Conservation (phyloP, 2,113 vertebrate species). For the Colistium nudipinnis region DNA sequence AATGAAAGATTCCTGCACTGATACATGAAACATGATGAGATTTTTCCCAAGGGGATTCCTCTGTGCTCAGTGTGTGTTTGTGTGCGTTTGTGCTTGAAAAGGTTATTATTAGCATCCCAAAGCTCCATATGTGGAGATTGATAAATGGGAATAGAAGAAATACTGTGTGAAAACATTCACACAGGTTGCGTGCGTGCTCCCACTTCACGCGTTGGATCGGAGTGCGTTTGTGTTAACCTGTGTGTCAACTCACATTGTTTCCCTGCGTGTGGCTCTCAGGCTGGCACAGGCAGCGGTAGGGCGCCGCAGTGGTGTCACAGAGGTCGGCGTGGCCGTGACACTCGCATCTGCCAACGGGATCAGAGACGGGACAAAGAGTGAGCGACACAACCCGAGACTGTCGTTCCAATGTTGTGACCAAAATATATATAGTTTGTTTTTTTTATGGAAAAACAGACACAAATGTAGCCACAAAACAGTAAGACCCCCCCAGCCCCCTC, state of each 20-base stretch:
- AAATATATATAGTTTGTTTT: not conserved
- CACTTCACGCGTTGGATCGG: too few species aligned
- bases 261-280: constrained; percentile 88
- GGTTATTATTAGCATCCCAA: not conserved
- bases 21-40: too few species aligned
- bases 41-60: constrained; percentile 27
- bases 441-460: not conserved
- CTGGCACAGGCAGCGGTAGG: constrained; percentile 87
- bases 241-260: constrained; percentile 86
- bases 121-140: constrained; percentile 23
- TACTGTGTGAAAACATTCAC: not conserved
- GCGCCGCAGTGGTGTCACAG: constrained; percentile 82
- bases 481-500: not conserved
- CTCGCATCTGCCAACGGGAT: constrained; percentile 84
- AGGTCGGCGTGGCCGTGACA: constrained; percentile 89
- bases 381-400: not conserved
- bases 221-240: not conserved
- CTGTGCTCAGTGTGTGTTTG: constrained; percentile 2
- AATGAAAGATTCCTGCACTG: too few species aligned
- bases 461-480: not conserved
- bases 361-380: not conserved
- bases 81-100: constrained; percentile 6
- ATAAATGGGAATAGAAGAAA: constrained; percentile 30
- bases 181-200: too few species aligned
- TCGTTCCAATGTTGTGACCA: not conserved